Percentiles rank a stretch among this genome's conserved stretches.
Conservation (phyloP, 2,113 vertebrate species). For the Nansenia antarctica region DNA sequence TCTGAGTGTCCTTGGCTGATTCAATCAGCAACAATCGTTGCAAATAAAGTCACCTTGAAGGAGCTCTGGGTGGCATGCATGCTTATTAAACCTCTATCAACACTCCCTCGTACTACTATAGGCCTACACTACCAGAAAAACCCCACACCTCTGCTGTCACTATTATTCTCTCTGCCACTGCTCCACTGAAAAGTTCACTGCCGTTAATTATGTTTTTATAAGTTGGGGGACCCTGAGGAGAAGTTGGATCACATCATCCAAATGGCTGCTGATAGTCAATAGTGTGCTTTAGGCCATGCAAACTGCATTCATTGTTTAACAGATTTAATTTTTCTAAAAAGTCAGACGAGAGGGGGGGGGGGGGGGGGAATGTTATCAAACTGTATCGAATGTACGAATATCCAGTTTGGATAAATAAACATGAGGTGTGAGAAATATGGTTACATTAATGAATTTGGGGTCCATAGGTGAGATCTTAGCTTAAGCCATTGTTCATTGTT, state of each 20-base stretch:
- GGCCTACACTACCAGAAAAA: not conserved
- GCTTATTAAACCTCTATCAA: not conserved
- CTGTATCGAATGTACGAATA: no score
- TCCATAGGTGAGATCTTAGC: no score
- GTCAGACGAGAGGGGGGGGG: no score
- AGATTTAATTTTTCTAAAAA: no score
- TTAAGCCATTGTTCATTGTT: no score
- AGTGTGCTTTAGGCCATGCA: not conserved
- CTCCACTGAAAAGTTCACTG: not conserved
- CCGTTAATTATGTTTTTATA: not conserved
- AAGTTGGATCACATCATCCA: not conserved
- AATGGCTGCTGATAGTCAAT: not conserved
- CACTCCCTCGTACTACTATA: not conserved
- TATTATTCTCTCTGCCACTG: not conserved
- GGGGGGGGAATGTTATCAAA: no score
- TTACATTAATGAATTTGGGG: no score
- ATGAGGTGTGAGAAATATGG: no score
- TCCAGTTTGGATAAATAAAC: no score
- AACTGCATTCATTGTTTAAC: no score
- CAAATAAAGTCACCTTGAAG: constrained; percentile 41
- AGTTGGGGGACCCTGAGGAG: not conserved
- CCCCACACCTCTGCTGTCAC: not conserved
- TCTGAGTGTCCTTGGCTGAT: constrained; percentile 53
- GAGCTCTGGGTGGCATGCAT: not conserved
- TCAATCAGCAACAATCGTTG: constrained; percentile 43